Base-by-base conservation (phyloP, 2,113 vertebrate genomes). In the Plestiodon gilberti region DNA sequence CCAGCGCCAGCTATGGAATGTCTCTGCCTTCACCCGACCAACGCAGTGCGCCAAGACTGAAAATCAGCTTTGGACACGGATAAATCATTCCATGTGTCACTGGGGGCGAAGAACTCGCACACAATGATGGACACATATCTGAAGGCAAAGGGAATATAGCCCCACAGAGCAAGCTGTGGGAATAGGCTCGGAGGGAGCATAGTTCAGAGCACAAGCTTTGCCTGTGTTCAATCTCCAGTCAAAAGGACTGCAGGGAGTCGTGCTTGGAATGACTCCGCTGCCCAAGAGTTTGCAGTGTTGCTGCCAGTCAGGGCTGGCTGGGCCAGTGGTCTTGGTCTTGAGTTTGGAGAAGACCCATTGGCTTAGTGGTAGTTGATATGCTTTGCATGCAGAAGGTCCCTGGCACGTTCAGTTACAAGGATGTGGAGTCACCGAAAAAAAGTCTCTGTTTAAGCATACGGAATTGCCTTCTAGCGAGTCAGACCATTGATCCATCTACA, bases 61-160 rank as follows among this genome's bases (percentile, higher is more conserved):
- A 57, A 78, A 38, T 23, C 62, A 76, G 77, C 86, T 88, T 83
- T 0, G 0, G 89, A 77, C 71, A 9, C 0, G 23, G 89, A 89
- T 93, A 94, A 94, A 92, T 78, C 79, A 78, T 91, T 90, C 94
- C 92, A 94, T 90, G 90, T 95, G 92, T 90, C 4, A 3, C 82
- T 35, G 43, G 85, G 43, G 83, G 89, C 67, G 89, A 82, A 55
- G 11, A 28, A 13, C 9, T 93, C 88, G 77, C 43, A 48, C 43
- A 48, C 43, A 48, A 48, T 48, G 43, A 55, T 7, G 0, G 0
- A 91, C 70, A 89, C 88, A 40, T 75, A 91, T 84, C 91, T 87
- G 77, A 48, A 75, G 25, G 6, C 38, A 74, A 90, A 93, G 88
- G 81, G 85, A 88, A 92, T 87, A 88, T 87, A 88, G 85, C 90